A percentile compares a stretch with the other conserved stretches of the same genome.
Evolutionary conservation across 1,140 invertebrate species (phyloP).

Genomic region (Epicauta chinensis): DNA sequence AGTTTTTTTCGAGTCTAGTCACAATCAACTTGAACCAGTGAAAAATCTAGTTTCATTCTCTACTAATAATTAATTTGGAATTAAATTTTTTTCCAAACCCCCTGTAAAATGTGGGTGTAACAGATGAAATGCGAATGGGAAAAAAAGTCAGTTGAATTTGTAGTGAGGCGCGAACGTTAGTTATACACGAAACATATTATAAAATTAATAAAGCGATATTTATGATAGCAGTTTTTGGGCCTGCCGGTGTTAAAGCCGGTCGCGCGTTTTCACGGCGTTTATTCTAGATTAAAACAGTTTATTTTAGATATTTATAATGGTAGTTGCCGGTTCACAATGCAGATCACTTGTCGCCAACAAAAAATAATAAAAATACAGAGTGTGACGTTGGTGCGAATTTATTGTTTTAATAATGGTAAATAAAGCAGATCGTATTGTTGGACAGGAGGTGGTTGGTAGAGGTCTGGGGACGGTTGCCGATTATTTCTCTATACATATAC

Average conservation of each 20-base stretch:
- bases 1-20: no score
- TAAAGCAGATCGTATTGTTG: slow-evolving; percentile 38
- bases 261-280: slow-evolving; percentile 35
- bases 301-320: slow-evolving; percentile 45
- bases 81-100: no score
- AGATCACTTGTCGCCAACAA: slow-evolving; percentile 41
- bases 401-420: slow-evolving; percentile 46
- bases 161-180: no score
- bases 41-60: no score
- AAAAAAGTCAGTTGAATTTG: no score
- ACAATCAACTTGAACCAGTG: no score
- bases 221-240: slow-evolving; percentile 42
- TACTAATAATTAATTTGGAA: no score
- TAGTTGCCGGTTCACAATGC: slow-evolving; percentile 37
- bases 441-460: slow-evolving; percentile 1
- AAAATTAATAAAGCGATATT: slow-evolving; percentile 43
- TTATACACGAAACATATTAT: slow-evolving; percentile 36
- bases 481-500: slow-evolving; percentile 20
- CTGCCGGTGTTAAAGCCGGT: slow-evolving; percentile 27
- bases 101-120: no score
- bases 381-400: slow-evolving; percentile 41
- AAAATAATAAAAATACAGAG: slow-evolving; percentile 41
- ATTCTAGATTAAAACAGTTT: slow-evolving; percentile 45
- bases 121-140: no score
- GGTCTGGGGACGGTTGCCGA: slow-evolving; percentile 6